Base-by-base conservation (phyloP, 2,797 vertebrate genomes). In the Poecilia gillii region DNA sequence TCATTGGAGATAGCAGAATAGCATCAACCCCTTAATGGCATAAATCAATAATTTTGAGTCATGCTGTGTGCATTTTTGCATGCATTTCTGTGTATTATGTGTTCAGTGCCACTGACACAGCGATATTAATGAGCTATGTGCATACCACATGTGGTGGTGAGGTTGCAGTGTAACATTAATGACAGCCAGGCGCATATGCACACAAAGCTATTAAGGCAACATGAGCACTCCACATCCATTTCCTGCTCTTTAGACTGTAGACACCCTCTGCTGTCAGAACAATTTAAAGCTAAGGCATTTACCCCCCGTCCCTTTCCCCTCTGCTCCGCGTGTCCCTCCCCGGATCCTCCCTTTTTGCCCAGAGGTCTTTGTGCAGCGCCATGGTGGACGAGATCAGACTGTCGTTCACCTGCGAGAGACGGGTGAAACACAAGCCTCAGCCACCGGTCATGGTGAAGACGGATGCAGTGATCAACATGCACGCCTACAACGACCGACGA, bases 351-450 rank as follows among this genome's bases (percentile, higher is more conserved):
- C 94, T 91, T 88, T 92, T 92, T 78, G 92, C 95, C 92, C 97
- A 99, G 99, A 97, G 99, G 93, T 99, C 99, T 95, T 98, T 99
- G 96, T 99, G 98, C 97, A 99, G 97, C 81, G 97, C 98, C 87
- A 88, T 99, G 96, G 97, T 97, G 28, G 97, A 99, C 0, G 99
- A 99, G 96, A 98, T 99, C 96, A 97, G 96, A 89, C 96, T 98
- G 95, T 98, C 99, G 33, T 98, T 99, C 91, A 99, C 97, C 93
- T 99, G 97, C 96, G 97, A 99, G 94, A 97, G 96, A 72, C 97
- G 97, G 41, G 97, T 99, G 95, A 99, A 98, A 87, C 98, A 98
- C 97, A 98, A 97, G 93, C 94, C 96, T 72, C 94, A 84, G 0
- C 97, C 96, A 88, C 95, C 96, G 0, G 95, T 96, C 6, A 91